Evolutionary conservation across 2,888 invertebrate genomes (phyloP).

Genomic region (Cheilosia grossa): DNA sequence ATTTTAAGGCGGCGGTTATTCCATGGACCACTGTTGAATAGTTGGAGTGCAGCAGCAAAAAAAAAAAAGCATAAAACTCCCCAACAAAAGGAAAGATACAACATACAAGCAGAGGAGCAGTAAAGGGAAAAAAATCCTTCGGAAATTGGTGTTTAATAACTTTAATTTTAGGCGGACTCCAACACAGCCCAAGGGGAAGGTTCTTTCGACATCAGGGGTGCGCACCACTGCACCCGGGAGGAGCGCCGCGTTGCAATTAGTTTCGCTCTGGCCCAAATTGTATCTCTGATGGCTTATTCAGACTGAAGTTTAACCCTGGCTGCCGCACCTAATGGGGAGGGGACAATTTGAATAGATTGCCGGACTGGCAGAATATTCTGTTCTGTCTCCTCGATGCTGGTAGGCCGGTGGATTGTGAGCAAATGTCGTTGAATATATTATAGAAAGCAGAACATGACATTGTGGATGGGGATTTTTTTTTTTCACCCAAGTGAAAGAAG

Average conservation of each 20-base stretch:
- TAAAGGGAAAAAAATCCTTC: constrained; percentile 25
- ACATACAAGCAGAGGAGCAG: constrained; percentile 4
- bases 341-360: constrained; percentile 58
- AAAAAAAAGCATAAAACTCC: constrained; percentile 12
- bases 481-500: too few species aligned
- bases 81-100: constrained; percentile 24
- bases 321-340: constrained; percentile 29
- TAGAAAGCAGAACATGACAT: not conserved
- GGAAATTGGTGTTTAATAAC: constrained; percentile 75
- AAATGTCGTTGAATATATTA: constrained; percentile 66
- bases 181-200: constrained; percentile 37
- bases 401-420: constrained; percentile 41
- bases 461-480: constrained; percentile 29
- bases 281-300: constrained; percentile 68
- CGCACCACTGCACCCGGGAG: constrained; percentile 73
- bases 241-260: constrained; percentile 69
- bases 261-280: constrained; percentile 56
- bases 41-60: constrained; percentile 38
- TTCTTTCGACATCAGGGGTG: constrained; percentile 64
- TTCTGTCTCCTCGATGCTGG: not conserved
- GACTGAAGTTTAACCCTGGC: constrained; percentile 60
- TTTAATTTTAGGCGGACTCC: constrained; percentile 69
- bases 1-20: constrained; percentile 68
- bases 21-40: constrained; percentile 53
- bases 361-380: not conserved